phyloP scores from a whole-genome alignment of 2,888 invertebrate genomes.

The Hesperia comma region DNA sequence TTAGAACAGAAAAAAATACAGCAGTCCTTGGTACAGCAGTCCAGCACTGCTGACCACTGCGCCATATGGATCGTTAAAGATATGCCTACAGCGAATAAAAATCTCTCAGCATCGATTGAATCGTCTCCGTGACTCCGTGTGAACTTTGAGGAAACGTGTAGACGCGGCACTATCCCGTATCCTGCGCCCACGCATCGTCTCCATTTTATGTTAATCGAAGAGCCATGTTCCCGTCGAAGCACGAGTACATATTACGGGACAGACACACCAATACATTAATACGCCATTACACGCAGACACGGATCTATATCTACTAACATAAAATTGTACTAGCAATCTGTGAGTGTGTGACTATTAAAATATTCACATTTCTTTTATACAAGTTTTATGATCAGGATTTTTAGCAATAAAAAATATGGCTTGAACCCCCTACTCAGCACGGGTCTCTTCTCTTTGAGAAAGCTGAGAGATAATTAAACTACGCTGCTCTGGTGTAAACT shows the following conservation, averaged over 20 bases:
- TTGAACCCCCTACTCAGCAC: no score
- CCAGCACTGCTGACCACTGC: no score
- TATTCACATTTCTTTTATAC: no score
- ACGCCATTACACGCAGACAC: constrained; percentile 21
- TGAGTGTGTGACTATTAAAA: neutral
- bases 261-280: constrained; percentile 58
- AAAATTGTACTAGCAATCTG: constrained; percentile 11
- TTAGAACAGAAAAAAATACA: no score
- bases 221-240: constrained; percentile 72
- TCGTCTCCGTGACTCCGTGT: constrained; percentile 26
- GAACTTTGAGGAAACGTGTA: constrained; percentile 30
- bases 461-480: no score
- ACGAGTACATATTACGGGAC: constrained; percentile 64
- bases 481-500: no score
- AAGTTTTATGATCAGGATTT: no score
- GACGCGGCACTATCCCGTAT: constrained; percentile 44
- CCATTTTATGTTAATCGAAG: constrained; percentile 84
- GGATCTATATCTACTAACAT: constrained; percentile 17
- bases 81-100: neutral
- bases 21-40: no score
- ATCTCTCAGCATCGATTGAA: constrained; percentile 21
- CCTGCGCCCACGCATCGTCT: constrained; percentile 75
- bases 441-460: no score
- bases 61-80: no score
- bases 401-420: no score